Percentiles rank a stretch among this genome's conserved stretches.
Conservation (phyloP, 1,140 invertebrate species). For the Ceratina calcarata region DNA sequence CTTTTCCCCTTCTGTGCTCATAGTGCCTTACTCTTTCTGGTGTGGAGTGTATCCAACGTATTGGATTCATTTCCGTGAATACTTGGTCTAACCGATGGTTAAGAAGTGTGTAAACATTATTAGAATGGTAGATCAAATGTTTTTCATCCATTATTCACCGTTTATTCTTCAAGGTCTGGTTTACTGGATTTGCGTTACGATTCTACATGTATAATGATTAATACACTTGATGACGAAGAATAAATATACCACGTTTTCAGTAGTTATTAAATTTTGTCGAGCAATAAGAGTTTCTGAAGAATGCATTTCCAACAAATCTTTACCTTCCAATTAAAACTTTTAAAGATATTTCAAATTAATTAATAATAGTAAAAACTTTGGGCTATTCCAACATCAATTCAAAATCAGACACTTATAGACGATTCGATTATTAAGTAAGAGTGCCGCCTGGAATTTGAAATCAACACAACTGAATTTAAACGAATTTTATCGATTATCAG, state of each 20-base stretch:
- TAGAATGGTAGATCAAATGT: slow-evolving; percentile 24
- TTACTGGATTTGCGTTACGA: not conserved
- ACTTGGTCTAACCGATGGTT: slow-evolving; percentile 29
- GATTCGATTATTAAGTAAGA: too few relatives aligned
- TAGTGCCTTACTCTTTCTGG: slow-evolving; percentile 15
- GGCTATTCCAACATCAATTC: too few relatives aligned
- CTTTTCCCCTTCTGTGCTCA: not conserved
- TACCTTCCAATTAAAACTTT: too few relatives aligned
- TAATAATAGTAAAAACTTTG: too few relatives aligned
- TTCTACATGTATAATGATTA: not conserved
- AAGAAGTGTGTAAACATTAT: slow-evolving; percentile 28
- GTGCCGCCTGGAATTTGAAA: too few relatives aligned
- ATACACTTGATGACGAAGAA: not conserved
- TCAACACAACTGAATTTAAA: too few relatives aligned
- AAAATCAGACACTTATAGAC: too few relatives aligned
- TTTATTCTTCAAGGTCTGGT: not conserved
- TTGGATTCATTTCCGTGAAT: slow-evolving; percentile 48
- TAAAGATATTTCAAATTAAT: too few relatives aligned
- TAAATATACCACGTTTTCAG: not conserved
- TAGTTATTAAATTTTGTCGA: not conserved
- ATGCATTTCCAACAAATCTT: too few relatives aligned
- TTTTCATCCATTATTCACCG: slow-evolving; percentile 22
- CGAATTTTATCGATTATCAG: not conserved
- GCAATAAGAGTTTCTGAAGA: too few relatives aligned
- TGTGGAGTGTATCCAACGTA: slow-evolving; percentile 44